These are phyloP conservation scores for Volucella inflata DNA, from an alignment of 2,888 invertebrate genomes.

Conservation along the genomic window DNA sequence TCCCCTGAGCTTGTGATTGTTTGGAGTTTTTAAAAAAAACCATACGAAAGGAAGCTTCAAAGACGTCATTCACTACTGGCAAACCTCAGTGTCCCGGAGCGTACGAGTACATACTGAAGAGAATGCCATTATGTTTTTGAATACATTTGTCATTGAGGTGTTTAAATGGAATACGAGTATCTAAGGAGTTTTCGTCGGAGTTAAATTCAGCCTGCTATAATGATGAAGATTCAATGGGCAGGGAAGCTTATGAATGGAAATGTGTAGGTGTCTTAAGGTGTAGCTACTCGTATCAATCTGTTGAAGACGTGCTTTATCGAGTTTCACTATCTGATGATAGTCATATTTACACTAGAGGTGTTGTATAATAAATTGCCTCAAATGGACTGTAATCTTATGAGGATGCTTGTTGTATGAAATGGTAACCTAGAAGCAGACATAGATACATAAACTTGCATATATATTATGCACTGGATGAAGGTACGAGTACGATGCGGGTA, in stretches of 20 bases:
- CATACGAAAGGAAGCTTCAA: constrained; percentile 38
- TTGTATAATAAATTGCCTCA: constrained; percentile 54
- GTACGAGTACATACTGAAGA: constrained; percentile 31
- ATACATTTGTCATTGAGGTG: constrained; percentile 69
- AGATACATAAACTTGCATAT: constrained; percentile 28
- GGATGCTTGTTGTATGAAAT: constrained; percentile 22
- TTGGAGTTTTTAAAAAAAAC: constrained; percentile 50
- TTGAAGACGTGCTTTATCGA: constrained; percentile 69
- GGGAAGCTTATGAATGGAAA: not conserved
- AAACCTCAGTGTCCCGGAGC: not conserved
- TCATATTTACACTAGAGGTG: constrained; percentile 67
- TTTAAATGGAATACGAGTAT: constrained; percentile 45
- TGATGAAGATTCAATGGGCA: constrained; percentile 49
- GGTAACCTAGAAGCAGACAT: constrained; percentile 29
- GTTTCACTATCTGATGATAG: constrained; percentile 61
- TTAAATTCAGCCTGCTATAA: constrained; percentile 63
- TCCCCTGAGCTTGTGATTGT: constrained; percentile 57
- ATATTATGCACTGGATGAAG: not conserved
- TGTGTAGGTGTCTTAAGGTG: not conserved
- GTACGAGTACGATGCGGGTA: not conserved
- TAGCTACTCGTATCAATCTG: constrained; percentile 26
- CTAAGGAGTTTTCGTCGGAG: constrained; percentile 40
- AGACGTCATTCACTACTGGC: constrained; percentile 32
- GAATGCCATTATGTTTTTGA: constrained; percentile 66
- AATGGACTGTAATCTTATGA: constrained; percentile 50